phyloP scores from a whole-genome alignment of 1,140 invertebrate genomes.

The Anastatus disparis region DNA sequence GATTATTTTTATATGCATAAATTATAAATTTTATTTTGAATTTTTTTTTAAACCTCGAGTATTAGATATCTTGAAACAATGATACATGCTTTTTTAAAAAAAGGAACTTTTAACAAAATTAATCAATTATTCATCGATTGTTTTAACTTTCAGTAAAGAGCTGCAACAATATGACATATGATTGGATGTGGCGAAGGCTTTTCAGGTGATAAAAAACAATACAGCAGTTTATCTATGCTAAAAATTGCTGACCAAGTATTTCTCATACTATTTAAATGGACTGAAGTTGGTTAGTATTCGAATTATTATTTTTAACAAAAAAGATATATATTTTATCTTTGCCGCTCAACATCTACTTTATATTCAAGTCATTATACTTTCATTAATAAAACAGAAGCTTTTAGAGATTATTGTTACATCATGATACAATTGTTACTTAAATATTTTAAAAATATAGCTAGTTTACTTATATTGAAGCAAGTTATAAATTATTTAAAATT shows the following conservation, averaged over 20 bases:
- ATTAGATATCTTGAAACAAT: too few species aligned
- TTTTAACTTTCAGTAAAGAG: slow-evolving; percentile 6
- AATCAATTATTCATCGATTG: not conserved
- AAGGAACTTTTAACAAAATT: too few species aligned
- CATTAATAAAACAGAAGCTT: too few species aligned
- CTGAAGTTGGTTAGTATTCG: slow-evolving; percentile 21
- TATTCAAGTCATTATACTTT: too few species aligned
- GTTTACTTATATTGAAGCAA: not conserved
- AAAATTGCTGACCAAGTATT: not conserved
- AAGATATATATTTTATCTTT: not conserved
- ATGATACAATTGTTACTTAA: not conserved
- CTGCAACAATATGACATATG: not conserved
- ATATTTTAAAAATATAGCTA: not conserved
- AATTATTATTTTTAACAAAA: not conserved
- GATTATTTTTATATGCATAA: too few species aligned
- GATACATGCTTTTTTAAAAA: too few species aligned
- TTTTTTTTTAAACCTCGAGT: too few species aligned
- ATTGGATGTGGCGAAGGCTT: slow-evolving; percentile 9
- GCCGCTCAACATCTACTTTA: too few species aligned
- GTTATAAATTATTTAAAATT: not conserved
- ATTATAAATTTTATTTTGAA: too few species aligned
- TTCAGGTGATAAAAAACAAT: not conserved
- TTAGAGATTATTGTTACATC: too few species aligned
- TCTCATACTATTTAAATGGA: slow-evolving; percentile 32
- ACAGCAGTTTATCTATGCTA: slow-evolving; percentile 22